phyloP scores from a whole-genome alignment of 1,140 invertebrate genomes.

The Drosophila ironensis region DNA sequence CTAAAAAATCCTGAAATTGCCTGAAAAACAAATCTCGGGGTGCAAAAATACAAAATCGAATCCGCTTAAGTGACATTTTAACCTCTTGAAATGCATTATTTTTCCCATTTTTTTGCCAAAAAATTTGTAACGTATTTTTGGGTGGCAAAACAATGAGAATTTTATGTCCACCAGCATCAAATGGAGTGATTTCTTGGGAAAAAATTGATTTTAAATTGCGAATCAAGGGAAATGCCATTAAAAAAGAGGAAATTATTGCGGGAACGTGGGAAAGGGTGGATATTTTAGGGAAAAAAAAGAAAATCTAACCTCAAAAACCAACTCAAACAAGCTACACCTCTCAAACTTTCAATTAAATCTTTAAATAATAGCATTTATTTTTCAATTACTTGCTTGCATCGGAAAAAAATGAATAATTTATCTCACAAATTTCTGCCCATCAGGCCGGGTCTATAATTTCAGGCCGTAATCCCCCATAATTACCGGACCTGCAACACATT shows the following conservation, averaged over 20 bases:
- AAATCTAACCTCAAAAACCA: not conserved
- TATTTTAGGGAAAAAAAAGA: not conserved
- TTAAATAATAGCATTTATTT: not conserved
- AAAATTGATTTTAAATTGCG: slow-evolving; percentile 46
- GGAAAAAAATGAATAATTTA: slow-evolving; percentile 5
- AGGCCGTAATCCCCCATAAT: slow-evolving; percentile 28
- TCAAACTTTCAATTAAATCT: not conserved
- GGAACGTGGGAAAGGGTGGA: slow-evolving; percentile 12
- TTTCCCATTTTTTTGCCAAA: slow-evolving; percentile 10
- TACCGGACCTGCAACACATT: slow-evolving; percentile 37
- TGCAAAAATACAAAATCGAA: slow-evolving; percentile 20
- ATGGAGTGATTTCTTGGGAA: slow-evolving; percentile 33
- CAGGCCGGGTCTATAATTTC: slow-evolving; percentile 25
- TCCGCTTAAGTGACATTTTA: slow-evolving; percentile 75
- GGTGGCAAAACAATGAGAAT: slow-evolving; percentile 7
- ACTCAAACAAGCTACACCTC: no score
- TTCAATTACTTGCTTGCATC: not conserved
- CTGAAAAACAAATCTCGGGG: slow-evolving; percentile 38
- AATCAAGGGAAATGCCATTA: slow-evolving; percentile 27
- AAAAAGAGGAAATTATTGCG: slow-evolving; percentile 34
- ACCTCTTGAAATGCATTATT: slow-evolving; percentile 57
- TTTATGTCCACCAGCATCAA: slow-evolving; percentile 63
- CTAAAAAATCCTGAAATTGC: slow-evolving; percentile 56
- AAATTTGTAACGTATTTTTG: slow-evolving; percentile 64
- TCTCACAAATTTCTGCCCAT: not conserved